Evolutionary conservation across 2,888 invertebrate species (phyloP), one percentile per base, ranked within the genome.

Genomic region (Kuschelorhynchus macadamiae): DNA sequence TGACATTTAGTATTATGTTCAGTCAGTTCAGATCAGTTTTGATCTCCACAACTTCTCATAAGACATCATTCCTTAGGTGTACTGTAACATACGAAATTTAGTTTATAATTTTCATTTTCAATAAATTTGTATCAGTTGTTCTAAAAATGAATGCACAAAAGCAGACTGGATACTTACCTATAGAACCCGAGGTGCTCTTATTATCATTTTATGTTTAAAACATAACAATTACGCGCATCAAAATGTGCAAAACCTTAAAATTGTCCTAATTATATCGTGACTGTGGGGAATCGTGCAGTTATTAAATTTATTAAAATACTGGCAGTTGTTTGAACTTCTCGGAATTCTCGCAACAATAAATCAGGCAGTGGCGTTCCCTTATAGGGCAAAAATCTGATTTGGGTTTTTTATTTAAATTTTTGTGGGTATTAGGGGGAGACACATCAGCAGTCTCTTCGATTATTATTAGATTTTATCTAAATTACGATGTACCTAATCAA

Each of bases 241-340:
- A 72, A 73, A 73, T 73, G 69, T 72, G 72, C 65, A 71, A 62
- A 71, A 52, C 42, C 71, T 67, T 72, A 69, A 75, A 74, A 75
- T 76, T 74, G 80, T 80, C 79, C 80, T 76, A 80, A 80, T 81
- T 81, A 81, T 81, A 78, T 81, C 81, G 81, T 81, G 81, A 80
- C 81, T 77, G 71, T 76, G 56, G 78, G 79, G 77, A 79, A 80
- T 80, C 81, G 81, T 81, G 81, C 78, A 71, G 79, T 79, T 81
- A 81, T 81, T 81, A 81, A 80, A 78, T 80, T 81, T 80, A 81
- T 81, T 80, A 81, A 81, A 81, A 80, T 79, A 76, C 76, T 76
- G 76, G 77, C 78, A 79, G 77, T 80, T 78, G 79, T 79, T 80
- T 78, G 74, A 74, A 76, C 73, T 79, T 80, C 80, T 80, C 70